Conservation (phyloP, 2,888 invertebrate species). For the Unio delphinus region DNA sequence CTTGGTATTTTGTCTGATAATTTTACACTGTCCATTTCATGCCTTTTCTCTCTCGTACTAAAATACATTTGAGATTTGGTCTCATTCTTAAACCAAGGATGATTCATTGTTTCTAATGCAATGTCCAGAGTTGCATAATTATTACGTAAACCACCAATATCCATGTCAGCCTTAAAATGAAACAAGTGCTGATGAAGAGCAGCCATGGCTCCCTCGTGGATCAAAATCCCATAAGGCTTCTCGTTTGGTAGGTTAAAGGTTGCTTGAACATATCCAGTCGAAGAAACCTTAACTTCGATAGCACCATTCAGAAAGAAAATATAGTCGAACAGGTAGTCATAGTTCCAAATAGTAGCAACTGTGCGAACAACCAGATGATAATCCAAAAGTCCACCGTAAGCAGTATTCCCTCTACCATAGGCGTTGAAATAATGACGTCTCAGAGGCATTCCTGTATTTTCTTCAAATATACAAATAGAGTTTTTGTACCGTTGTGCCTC, state of each 20-base stretch:
- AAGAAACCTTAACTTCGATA: conserved; percentile 48
- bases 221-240: conserved; percentile 36
- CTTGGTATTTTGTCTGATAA: conserved; percentile 9
- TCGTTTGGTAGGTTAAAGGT: conserved; percentile 36
- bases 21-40: conserved; percentile 30
- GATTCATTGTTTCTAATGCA: conserved; percentile 21
- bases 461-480: conserved; percentile 61
- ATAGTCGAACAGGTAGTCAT: conserved; percentile 62
- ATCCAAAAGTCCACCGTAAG: conserved; percentile 47
- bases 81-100: conserved; percentile 21
- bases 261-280: conserved; percentile 55
- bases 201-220: conserved; percentile 40
- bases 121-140: conserved; percentile 38
- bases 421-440: conserved; percentile 49
- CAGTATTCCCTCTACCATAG: conserved; percentile 27
- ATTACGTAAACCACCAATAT: conserved; percentile 49
- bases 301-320: conserved; percentile 57
- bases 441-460: conserved; percentile 48
- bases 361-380: conserved; percentile 53
- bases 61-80: conserved; percentile 33
- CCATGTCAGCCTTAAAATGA: conserved; percentile 60
- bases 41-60: conserved; percentile 32
- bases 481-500: conserved; percentile 25
- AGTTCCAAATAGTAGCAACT: conserved; percentile 52
- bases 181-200: conserved; percentile 57